A percentile compares a stretch with the other conserved stretches of the same genome.
Conservation (phyloP, 2,113 vertebrate genomes). For the Cephalopholis sonnerati region DNA sequence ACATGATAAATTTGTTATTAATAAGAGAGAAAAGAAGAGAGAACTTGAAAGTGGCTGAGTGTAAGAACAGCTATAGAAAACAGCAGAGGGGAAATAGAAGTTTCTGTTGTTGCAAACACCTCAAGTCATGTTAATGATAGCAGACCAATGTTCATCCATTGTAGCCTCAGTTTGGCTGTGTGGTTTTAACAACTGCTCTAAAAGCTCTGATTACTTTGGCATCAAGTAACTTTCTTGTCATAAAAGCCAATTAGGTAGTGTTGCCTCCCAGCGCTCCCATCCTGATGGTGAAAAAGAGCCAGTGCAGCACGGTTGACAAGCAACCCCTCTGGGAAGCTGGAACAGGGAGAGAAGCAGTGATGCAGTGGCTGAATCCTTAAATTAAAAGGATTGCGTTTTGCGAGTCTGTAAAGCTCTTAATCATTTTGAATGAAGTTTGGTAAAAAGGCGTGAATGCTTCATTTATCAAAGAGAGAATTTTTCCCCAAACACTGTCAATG, state of each 20-base stretch:
- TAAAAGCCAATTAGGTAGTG: constrained; percentile 54
- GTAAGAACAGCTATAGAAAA: neutral
- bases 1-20: neutral
- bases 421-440: constrained; percentile 44
- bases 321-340: constrained; percentile 54
- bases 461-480: constrained; percentile 45
- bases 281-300: constrained; percentile 35
- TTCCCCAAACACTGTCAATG: neutral
- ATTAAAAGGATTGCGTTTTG: constrained; percentile 44
- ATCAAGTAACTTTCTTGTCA: constrained; percentile 37
- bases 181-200: constrained; percentile 14
- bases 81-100: neutral
- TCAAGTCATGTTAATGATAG: neutral
- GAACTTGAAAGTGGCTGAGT: neutral
- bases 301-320: constrained; percentile 50
- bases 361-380: constrained; percentile 56
- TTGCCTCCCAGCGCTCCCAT: constrained; percentile 17
- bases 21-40: neutral
- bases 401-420: constrained; percentile 38
- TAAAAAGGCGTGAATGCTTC: neutral
- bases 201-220: constrained; percentile 33
- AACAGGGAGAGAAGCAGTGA: constrained; percentile 35
- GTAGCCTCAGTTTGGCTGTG: neutral
- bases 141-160: neutral
- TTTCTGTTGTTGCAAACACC: neutral